These are phyloP conservation scores for Isoperla grammatica DNA, from an alignment of 2,888 invertebrate species.

Conservation along the genomic window DNA sequence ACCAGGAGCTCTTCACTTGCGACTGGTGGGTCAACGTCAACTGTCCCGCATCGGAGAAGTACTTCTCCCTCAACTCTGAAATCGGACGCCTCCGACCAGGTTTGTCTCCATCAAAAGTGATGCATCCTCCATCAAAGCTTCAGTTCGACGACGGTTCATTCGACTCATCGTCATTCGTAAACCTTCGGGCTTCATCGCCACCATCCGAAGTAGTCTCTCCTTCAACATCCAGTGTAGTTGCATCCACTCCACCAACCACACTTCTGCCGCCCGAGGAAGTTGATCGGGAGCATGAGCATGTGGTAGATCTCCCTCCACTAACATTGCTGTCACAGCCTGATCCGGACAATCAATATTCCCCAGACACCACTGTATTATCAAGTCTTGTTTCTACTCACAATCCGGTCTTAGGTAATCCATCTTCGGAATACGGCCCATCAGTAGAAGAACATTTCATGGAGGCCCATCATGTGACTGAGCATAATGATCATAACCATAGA, in stretches of 20 bases:
- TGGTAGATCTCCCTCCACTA: too few species aligned
- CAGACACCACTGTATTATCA: too few species aligned
- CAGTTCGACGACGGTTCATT: background rate
- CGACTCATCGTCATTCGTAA: background rate
- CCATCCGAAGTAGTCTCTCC: constrained; percentile 5
- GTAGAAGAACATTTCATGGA: too few species aligned
- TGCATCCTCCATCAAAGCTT: background rate
- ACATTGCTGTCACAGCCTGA: too few species aligned
- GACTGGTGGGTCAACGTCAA: constrained; percentile 66
- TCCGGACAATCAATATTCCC: too few species aligned
- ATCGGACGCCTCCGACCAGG: constrained; percentile 36
- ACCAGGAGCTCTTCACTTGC: constrained; percentile 59
- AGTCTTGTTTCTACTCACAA: too few species aligned
- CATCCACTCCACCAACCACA: constrained; percentile 15
- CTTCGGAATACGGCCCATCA: too few species aligned
- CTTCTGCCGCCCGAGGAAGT: background rate
- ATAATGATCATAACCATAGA: too few species aligned
- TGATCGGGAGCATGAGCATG: too few species aligned
- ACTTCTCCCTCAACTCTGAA: constrained; percentile 44
- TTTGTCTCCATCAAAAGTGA: background rate
- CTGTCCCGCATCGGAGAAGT: constrained; percentile 48
- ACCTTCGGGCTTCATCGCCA: constrained; percentile 8
- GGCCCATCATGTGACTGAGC: too few species aligned
- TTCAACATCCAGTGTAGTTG: constrained; percentile 3
- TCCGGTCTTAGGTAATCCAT: too few species aligned